A percentile compares a stretch with the other conserved stretches of the same genome.
Evolutionary conservation across 2,888 invertebrate species (phyloP).

Genomic region (Drosophila neonasuta): DNA sequence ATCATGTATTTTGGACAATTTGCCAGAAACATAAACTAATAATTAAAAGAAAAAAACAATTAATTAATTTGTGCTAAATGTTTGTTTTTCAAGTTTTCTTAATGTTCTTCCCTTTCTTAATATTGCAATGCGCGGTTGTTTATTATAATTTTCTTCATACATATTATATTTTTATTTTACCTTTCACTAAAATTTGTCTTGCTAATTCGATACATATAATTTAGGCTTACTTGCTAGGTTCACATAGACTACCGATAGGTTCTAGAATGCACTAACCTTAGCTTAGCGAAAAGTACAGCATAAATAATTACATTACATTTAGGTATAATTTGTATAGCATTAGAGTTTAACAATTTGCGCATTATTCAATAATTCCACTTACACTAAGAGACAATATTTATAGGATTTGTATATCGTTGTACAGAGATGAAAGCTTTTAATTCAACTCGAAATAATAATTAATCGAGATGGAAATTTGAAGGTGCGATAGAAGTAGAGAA

Average conservation of each 20-base stretch:
- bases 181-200: slow-evolving; percentile 75
- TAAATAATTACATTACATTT: slow-evolving; percentile 74
- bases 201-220: slow-evolving; percentile 72
- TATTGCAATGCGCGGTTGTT: slow-evolving; percentile 34
- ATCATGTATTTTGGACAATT: slow-evolving; percentile 46
- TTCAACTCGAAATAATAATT: slow-evolving; percentile 36
- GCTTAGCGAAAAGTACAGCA: slow-evolving; percentile 75
- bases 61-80: slow-evolving; percentile 72
- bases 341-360: slow-evolving; percentile 62
- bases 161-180: slow-evolving; percentile 30
- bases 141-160: slow-evolving; percentile 14
- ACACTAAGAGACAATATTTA: slow-evolving; percentile 50
- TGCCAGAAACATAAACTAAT: slow-evolving; percentile 31
- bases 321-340: slow-evolving; percentile 40
- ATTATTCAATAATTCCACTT: slow-evolving; percentile 44
- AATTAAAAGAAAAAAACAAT: slow-evolving; percentile 55
- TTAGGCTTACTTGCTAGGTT: slow-evolving; percentile 68
- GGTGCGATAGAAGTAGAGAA: neutral
- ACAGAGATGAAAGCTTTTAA: slow-evolving; percentile 38
- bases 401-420: slow-evolving; percentile 38
- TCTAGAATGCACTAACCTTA: slow-evolving; percentile 82
- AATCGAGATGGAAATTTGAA: slow-evolving; percentile 17
- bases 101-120: slow-evolving; percentile 16
- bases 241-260: slow-evolving; percentile 73
- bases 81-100: slow-evolving; percentile 45